Evolutionary conservation across 2,888 invertebrate genomes (phyloP), one percentile per base, ranked within the genome.

Genomic region (Lasioglossum oenotherae): DNA sequence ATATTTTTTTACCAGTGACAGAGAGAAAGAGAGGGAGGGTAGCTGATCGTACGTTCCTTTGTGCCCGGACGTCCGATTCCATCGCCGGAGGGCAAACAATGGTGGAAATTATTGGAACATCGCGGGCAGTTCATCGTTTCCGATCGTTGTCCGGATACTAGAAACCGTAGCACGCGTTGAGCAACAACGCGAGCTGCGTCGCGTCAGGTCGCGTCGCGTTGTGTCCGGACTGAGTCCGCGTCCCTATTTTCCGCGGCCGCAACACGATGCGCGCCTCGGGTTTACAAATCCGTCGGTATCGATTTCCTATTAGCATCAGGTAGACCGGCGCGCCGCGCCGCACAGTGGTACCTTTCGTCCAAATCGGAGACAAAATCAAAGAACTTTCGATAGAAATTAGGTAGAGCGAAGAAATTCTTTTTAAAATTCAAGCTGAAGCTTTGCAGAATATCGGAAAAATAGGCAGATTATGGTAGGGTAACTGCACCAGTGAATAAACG

Each of bases 251-350:
- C 83, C 5, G 60, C 49, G 35, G 46, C 69, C 76, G 69, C 69
- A 80, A 82, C 79, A 71, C 79, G 69, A 77, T 49, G 67, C 49
- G 72, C 60, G 35, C 41, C 78, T 35, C 53, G 77, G 74, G 80
- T 81, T 80, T 78, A 84, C 86, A 81, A 86, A 86, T 84, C 75
- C 80, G 27, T n/a, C 46, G 71, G 53, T 85, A 86, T 85, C 85
- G 86, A 85, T 86, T 85, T 86, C 85, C 79, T 81, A 85, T 85
- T 85, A 86, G 78, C 77, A 77, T 79, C 76, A 77, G 71, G 81
- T 81, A 74, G 80, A 82, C 81, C 85, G 41, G 69, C 8, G 23
- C 8, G 49, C 23, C 31, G 31, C 31, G 49, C 23, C 35, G 35
- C n/a, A n/a, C n/a, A n/a, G n/a, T n/a, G n/a, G n/a, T n/a, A n/a